phyloP scores from a whole-genome alignment of 2,888 invertebrate species.

The Philhelius pedissequus region DNA sequence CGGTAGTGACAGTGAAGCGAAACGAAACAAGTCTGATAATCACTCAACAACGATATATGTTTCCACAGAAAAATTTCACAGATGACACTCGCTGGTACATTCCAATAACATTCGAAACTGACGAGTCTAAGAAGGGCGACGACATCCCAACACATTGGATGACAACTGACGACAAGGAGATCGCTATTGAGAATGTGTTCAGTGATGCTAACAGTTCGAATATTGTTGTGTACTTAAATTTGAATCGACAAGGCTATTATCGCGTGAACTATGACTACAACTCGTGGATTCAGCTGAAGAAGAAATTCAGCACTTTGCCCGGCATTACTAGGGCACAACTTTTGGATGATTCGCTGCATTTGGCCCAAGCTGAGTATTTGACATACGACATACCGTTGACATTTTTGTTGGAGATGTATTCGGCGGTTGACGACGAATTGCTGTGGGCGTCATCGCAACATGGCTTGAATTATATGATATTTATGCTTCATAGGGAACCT shows the following conservation, averaged over 20 bases:
- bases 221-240: slow-evolving; percentile 77
- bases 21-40: slow-evolving; percentile 75
- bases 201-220: slow-evolving; percentile 71
- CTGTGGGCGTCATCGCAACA: slow-evolving; percentile 82
- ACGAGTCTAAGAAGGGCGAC: slow-evolving; percentile 73
- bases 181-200: slow-evolving; percentile 75
- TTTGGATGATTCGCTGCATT: slow-evolving; percentile 84
- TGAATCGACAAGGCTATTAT: slow-evolving; percentile 82
- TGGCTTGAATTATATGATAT: slow-evolving; percentile 81
- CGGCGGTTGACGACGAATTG: slow-evolving; percentile 80
- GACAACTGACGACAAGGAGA: slow-evolving; percentile 72
- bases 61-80: slow-evolving; percentile 74
- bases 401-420: slow-evolving; percentile 80
- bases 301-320: slow-evolving; percentile 81
- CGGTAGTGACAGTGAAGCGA: slow-evolving; percentile 81
- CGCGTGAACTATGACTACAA: slow-evolving; percentile 83
- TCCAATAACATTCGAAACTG: slow-evolving; percentile 77
- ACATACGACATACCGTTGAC: slow-evolving; percentile 81
- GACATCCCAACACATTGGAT: slow-evolving; percentile 77
- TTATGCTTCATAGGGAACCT: slow-evolving; percentile 82
- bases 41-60: slow-evolving; percentile 75
- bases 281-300: slow-evolving; percentile 82
- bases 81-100: slow-evolving; percentile 76
- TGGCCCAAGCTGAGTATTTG: slow-evolving; percentile 81
- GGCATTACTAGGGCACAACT: slow-evolving; percentile 84